These are phyloP conservation scores for Brenthis ino DNA, from an alignment of 2,888 invertebrate genomes.

Conservation along the genomic window DNA sequence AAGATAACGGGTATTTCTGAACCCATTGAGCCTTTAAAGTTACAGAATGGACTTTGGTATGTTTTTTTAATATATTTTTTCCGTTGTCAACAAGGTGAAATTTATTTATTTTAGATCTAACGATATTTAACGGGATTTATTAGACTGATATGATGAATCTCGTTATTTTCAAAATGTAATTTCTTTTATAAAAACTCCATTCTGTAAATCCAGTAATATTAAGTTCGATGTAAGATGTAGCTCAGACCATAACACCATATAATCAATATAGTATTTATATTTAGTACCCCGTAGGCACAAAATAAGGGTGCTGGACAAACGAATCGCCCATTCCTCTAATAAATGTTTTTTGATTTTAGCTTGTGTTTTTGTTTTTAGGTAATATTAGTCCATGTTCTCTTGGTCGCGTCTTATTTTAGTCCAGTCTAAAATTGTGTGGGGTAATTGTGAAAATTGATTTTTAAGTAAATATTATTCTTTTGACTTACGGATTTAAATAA, in stretches of 20 bases:
- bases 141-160: too few relatives aligned
- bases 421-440: background rate
- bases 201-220: constrained; percentile 4
- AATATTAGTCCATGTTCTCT: background rate
- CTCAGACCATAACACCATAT: background rate
- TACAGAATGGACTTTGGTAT: constrained; percentile 3
- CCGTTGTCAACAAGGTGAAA: background rate
- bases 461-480: too few relatives aligned
- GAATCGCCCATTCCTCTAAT: constrained; percentile 37
- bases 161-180: background rate
- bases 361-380: constrained; percentile 13
- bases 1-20: constrained; percentile 10
- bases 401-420: constrained; percentile 6
- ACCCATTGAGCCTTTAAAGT: constrained; percentile 12
- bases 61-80: background rate
- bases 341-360: constrained; percentile 28
- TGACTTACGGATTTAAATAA: too few relatives aligned
- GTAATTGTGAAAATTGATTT: too few relatives aligned
- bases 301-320: constrained; percentile 37
- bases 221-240: constrained; percentile 3
- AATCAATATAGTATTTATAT: constrained; percentile 14
- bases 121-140: background rate
- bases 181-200: background rate
- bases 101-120: constrained; percentile 3
- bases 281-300: constrained; percentile 37